Conservation (phyloP, 2,113 vertebrate species). For the Aegypius monachus region DNA sequence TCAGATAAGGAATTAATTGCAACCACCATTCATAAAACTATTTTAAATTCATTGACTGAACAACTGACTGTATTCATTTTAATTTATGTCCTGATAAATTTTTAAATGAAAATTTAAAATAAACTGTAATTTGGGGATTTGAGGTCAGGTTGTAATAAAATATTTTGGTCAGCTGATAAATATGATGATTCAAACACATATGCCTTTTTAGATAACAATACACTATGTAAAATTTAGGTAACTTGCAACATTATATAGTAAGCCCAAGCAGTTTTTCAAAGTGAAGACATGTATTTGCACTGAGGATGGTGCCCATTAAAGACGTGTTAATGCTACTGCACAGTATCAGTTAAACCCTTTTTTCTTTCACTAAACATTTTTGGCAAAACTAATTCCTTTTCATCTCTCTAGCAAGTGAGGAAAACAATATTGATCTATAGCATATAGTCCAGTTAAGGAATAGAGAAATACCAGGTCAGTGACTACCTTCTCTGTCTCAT, state of each 20-base stretch:
- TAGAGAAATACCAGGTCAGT: neutral
- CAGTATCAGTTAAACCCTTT: neutral
- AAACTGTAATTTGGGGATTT: neutral
- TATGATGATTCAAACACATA: neutral
- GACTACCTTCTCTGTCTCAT: neutral
- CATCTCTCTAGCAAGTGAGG: neutral
- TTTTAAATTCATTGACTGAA: neutral
- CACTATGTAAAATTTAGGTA: neutral
- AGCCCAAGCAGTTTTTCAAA: neutral
- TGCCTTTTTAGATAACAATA: neutral
- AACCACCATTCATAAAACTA: neutral
- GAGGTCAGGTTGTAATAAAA: neutral
- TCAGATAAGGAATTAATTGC: neutral
- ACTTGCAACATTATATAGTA: neutral
- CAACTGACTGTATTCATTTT: neutral
- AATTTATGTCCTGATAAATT: neutral
- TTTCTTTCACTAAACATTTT: neutral
- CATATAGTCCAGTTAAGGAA: neutral
- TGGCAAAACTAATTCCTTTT: neutral
- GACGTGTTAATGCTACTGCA: neutral
- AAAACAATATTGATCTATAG: neutral
- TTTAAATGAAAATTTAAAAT: neutral
- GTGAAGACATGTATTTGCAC: neutral
- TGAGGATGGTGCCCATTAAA: neutral
- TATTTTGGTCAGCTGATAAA: neutral